Base-by-base conservation (phyloP, 1,140 invertebrate genomes). In the Rhagoletis pomonella region DNA sequence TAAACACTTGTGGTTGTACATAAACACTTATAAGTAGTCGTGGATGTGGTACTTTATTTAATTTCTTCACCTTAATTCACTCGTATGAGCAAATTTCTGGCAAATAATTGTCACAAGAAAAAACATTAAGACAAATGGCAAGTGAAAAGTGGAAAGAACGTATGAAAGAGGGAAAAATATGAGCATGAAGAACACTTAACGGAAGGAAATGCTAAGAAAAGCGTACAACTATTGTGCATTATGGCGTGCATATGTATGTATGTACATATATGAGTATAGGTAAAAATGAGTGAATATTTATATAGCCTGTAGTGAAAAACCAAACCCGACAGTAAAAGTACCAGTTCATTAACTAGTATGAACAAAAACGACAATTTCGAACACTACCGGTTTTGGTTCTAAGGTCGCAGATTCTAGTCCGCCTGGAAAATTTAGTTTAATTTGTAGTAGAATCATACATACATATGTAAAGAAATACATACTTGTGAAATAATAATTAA, bases 61-160 rank as follows among this genome's bases (percentile, higher is more conserved):
- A 73, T 73, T 73, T 73, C 67, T 73, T 73, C 42, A 73, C 67
- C 67, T 73, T 73, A 9, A 29, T 17, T 12, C 67, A 42, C 3
- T 73, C 42, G 44, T 73, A 44, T 44, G 67, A 44, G 67, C 39
- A 47, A 73, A 17, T 12, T 73, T 17, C 42, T 73, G 17, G 44
- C 67, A 73, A 62, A 73, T 73, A 73, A 73, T 47, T 44, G 67
- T 47, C 42, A 39, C 67, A 73, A 73, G 44, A 73, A 47, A n/a
- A 47, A 14, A n/a, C n/a, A n/a, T n/a, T n/a, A n/a, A n/a, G n/a
- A 29, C 29, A 29, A 29, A 29, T 29, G 44, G 14, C 10, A 73
- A 42, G 42, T 73, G 67, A 17, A 73, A 42, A 39, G 42, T 29
- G 1, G 29, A 29, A 29, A 47, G 17, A 4, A 73, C 4, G 44